Percentiles rank a stretch among this genome's conserved stretches.
These are phyloP conservation scores for Castor canadensis DNA, from an alignment of 2,113 vertebrate genomes.

Conservation along the genomic window DNA sequence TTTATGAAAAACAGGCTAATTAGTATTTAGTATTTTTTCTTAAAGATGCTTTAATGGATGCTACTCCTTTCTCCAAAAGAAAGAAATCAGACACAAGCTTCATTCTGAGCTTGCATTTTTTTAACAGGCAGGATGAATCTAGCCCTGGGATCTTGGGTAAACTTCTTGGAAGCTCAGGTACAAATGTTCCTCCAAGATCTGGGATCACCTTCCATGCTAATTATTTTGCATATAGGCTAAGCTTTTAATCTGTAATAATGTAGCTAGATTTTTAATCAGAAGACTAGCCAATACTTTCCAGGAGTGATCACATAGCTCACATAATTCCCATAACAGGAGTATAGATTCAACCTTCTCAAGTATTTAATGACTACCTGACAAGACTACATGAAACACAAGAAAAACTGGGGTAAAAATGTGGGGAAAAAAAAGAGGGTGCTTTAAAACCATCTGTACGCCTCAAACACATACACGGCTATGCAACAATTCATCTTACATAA, in stretches of 20 bases:
- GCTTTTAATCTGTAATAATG: neutral
- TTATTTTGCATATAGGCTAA: neutral
- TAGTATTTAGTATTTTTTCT: neutral
- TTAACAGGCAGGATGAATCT: neutral
- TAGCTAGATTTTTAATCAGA: neutral
- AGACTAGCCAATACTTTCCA: neutral
- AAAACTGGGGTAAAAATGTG: constrained; percentile 13
- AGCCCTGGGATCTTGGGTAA: neutral
- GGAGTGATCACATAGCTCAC: neutral
- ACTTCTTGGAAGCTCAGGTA: neutral
- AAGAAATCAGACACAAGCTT: neutral
- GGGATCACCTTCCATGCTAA: neutral
- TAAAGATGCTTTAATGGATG: neutral
- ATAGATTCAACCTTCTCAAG: constrained; percentile 3
- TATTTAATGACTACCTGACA: neutral
- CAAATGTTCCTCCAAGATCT: neutral
- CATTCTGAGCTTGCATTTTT: neutral
- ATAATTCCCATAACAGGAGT: neutral
- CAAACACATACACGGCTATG: neutral
- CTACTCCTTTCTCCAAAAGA: constrained; percentile 15
- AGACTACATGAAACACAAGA: neutral
- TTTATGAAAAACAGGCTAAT: constrained; percentile 14
- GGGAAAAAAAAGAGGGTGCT: neutral
- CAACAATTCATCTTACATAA: neutral
- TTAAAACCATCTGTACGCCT: neutral